These are phyloP conservation scores for Meghimatium bilineatum DNA, from an alignment of 2,888 invertebrate species.

Conservation along the genomic window DNA sequence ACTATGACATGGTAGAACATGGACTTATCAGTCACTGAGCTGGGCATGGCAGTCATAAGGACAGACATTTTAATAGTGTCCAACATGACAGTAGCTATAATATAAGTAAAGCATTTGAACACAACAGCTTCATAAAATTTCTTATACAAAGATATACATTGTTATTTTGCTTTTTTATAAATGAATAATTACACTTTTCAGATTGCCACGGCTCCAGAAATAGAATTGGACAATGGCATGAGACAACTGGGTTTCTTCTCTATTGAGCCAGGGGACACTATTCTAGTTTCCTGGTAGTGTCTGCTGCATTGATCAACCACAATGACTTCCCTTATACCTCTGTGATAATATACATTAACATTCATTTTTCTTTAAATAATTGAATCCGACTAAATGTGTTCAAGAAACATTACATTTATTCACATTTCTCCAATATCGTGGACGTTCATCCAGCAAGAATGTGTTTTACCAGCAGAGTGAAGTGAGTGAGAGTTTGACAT, in stretches of 20 bases:
- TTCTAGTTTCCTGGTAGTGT: constrained; percentile 82
- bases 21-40: too few relatives aligned
- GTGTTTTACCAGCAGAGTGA: background rate
- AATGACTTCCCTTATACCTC: constrained; percentile 17
- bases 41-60: too few relatives aligned
- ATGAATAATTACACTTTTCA: background rate
- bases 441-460: background rate
- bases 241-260: constrained; percentile 90
- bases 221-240: constrained; percentile 87
- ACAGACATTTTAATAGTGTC: too few relatives aligned
- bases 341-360: constrained; percentile 17
- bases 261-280: constrained; percentile 88
- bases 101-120: too few relatives aligned
- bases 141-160: too few relatives aligned
- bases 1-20: too few relatives aligned
- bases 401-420: constrained; percentile 9
- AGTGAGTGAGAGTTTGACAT: background rate
- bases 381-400: background rate
- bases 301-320: background rate
- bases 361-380: background rate
- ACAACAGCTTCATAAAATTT: too few relatives aligned
- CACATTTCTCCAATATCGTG: background rate
- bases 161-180: too few relatives aligned
- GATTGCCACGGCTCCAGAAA: constrained; percentile 81
- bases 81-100: too few relatives aligned